A percentile compares a stretch with the other conserved stretches of the same genome.
phyloP scores from a whole-genome alignment of 2,797 vertebrate species.

The Dipus sagitta region DNA sequence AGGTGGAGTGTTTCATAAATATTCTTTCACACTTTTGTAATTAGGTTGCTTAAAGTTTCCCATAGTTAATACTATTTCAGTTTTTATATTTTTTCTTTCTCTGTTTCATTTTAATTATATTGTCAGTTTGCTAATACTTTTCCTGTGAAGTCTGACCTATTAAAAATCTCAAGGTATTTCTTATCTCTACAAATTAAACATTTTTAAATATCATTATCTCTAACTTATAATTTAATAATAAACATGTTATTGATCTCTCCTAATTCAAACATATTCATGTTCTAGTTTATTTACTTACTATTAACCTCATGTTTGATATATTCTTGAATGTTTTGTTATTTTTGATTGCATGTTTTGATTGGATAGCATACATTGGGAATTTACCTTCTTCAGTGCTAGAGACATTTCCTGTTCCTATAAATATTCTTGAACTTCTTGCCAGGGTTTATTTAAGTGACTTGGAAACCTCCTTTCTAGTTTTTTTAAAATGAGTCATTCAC shows the following conservation, averaged over 20 bases:
- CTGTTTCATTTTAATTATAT: constrained; percentile 35
- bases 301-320: not conserved
- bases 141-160: not conserved
- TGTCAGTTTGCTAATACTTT: constrained; percentile 9
- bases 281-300: not conserved
- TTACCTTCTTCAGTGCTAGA: not conserved
- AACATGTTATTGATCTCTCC: not conserved
- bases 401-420: not conserved
- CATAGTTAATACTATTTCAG: not conserved
- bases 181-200: not conserved
- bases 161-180: not conserved
- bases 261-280: not conserved
- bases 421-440: not conserved
- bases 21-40: constrained; percentile 29
- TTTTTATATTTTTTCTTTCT: constrained; percentile 1
- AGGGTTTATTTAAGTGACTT: not conserved
- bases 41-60: constrained; percentile 15
- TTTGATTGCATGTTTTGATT: not conserved
- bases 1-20: constrained; percentile 32
- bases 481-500: not conserved
- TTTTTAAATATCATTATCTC: not conserved
- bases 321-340: not conserved
- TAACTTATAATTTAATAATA: not conserved
- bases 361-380: not conserved
- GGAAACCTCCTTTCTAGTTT: not conserved